These are phyloP conservation scores for Neotoxoptera formosana DNA, from an alignment of 1,140 invertebrate species.

Conservation along the genomic window DNA sequence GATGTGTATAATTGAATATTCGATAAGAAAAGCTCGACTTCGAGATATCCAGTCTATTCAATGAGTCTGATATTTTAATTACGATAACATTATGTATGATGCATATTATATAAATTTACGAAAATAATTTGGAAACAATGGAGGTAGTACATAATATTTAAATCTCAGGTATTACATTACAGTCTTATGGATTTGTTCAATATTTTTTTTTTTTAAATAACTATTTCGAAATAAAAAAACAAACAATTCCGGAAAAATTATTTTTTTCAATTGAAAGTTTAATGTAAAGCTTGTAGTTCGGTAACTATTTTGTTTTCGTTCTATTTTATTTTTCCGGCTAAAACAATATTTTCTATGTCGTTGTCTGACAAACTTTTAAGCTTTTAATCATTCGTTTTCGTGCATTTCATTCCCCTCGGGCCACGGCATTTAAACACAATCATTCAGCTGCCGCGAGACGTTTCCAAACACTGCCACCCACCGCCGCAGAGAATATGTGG, in stretches of 20 bases:
- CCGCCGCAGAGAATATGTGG: neutral
- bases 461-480: neutral
- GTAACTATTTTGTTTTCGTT: neutral
- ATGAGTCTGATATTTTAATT: too few relatives aligned
- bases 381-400: conserved; percentile 46
- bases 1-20: too few relatives aligned
- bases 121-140: neutral
- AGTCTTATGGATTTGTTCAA: neutral
- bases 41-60: too few relatives aligned
- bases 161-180: neutral
- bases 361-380: conserved; percentile 20
- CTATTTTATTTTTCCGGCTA: neutral
- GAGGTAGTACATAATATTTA: neutral
- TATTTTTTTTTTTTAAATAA: neutral
- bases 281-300: neutral
- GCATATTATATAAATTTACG: too few relatives aligned
- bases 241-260: neutral
- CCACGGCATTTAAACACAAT: neutral
- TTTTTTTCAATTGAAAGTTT: neutral
- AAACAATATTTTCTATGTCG: conserved; percentile 16
- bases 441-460: neutral
- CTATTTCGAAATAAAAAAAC: neutral
- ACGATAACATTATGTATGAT: too few relatives aligned
- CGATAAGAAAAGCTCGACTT: too few relatives aligned
- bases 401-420: neutral